phyloP scores from a whole-genome alignment of 2,113 vertebrate species.

The Gymnobelideus leadbeateri region DNA sequence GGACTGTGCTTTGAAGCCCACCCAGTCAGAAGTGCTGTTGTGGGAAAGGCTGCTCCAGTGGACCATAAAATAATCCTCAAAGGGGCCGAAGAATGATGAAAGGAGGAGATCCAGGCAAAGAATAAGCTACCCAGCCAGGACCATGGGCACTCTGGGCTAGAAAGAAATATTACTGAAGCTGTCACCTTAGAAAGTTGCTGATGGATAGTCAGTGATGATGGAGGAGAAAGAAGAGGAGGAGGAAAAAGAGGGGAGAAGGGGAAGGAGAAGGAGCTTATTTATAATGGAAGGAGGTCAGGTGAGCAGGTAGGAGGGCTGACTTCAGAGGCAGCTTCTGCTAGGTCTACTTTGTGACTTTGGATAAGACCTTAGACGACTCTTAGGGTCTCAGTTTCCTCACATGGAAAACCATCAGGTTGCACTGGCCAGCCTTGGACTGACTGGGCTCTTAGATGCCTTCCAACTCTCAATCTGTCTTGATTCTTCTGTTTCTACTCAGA shows the following conservation, averaged over 20 bases:
- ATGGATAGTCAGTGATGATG: neutral
- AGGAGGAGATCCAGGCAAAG: neutral
- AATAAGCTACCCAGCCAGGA: slow-evolving; percentile 47
- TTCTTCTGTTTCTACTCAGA: neutral
- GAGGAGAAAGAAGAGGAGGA: neutral
- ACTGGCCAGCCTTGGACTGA: neutral
- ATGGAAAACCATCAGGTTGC: too few relatives aligned
- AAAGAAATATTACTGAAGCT: neutral
- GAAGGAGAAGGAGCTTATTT: neutral
- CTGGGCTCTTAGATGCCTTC: neutral
- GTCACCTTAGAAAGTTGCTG: neutral
- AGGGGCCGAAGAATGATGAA: slow-evolving; percentile 61
- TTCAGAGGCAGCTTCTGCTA: neutral
- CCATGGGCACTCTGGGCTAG: slow-evolving; percentile 20
- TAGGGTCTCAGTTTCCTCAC: too few relatives aligned
- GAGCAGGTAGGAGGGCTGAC: neutral
- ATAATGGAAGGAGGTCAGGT: neutral
- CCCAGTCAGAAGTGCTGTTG: slow-evolving; percentile 62
- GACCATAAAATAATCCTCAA: slow-evolving; percentile 72
- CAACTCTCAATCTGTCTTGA: neutral
- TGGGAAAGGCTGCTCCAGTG: slow-evolving; percentile 70
- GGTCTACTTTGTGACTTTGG: neutral
- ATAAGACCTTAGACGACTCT: too few relatives aligned
- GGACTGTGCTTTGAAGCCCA: slow-evolving; percentile 64
- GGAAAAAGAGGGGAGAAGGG: neutral